Evolutionary conservation across 2,113 vertebrate species (phyloP).

Genomic region (Neopipo cinnamomea): DNA sequence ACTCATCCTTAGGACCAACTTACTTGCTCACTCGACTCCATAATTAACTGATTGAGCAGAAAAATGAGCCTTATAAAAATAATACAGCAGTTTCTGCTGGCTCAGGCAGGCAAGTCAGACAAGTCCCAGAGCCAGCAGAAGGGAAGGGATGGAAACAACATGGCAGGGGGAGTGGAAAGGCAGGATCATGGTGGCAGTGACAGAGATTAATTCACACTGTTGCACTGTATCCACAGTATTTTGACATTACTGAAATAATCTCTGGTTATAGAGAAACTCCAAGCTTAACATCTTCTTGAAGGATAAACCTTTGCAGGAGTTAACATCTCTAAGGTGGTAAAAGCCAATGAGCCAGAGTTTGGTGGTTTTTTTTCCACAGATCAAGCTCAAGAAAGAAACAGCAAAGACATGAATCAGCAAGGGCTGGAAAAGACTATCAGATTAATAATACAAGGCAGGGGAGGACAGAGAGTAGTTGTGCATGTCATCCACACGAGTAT

Average conservation of each 20-base stretch:
- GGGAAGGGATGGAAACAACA: not conserved
- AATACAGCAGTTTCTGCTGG: not conserved
- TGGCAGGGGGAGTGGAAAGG: not conserved
- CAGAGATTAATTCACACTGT: fast-evolving
- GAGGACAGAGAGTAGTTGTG: not conserved
- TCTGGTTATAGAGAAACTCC: not conserved
- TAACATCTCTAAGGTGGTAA: fast-evolving
- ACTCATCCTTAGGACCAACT: fast-evolving
- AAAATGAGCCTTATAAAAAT: not conserved
- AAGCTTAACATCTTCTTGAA: not conserved
- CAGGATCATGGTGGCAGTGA: not conserved
- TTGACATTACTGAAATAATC: not conserved
- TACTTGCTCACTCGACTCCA: fast-evolving
- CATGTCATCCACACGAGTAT: not conserved
- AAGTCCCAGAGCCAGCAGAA: not conserved
- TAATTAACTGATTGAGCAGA: not conserved
- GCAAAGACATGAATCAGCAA: not conserved
- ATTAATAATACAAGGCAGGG: not conserved
- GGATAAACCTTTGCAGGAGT: not conserved
- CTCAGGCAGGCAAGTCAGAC: not conserved
- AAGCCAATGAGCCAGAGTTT: not conserved
- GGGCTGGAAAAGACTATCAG: not conserved
- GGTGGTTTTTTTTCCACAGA: not conserved
- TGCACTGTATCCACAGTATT: not conserved
- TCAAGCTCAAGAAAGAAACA: not conserved